Base-by-base conservation (phyloP, 2,113 vertebrate species). In the Peucedramus taeniatus region DNA sequence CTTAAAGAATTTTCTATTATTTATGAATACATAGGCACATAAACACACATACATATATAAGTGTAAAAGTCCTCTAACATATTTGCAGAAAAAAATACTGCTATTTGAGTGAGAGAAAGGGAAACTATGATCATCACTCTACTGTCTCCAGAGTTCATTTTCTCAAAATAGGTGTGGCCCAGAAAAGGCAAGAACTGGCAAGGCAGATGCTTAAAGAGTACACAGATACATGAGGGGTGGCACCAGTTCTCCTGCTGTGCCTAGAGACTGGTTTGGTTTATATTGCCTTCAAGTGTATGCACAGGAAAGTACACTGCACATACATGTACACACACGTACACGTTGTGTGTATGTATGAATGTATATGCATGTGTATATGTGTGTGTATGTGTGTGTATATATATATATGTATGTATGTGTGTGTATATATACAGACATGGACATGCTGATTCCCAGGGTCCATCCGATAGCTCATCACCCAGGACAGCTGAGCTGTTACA, bases 361-460 rank as follows among this genome's bases (percentile, higher is more conserved):
- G 6, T 26, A 5, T 37, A 4, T 28, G 6, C n/a, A n/a, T 60
- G 7, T 19, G 4, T 42, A 2, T 3, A 8, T 21, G n/a, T n/a
- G n/a, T n/a, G n/a, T n/a, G n/a, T 26, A 5, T 37, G 4, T 28
- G 6, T 60, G 7, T 19, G 4, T 42, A 2, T 3, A 8, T 21
- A 11, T 44, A 18, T 13, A 0, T 31, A 2, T 28, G 8, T 18
- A 3, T 44, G 18, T 44, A 2, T 10, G 3, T 27, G 5, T n/a
- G 6, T 22, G 11, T 18, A 0, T 22, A 1, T 26, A 4, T 3
- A 30, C 4, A 9, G 12, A 7, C 5, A 1, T 11, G 3, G 33
- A 21, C 5, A 17, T 78, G 44, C 47, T 50, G 42, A 39, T 74
- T 70, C 69, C n/a, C 59, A 17, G 42, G 35, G 77, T 59, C 51